Conservation (phyloP, 2,797 vertebrate species). For the Enteromius treurensis region DNA sequence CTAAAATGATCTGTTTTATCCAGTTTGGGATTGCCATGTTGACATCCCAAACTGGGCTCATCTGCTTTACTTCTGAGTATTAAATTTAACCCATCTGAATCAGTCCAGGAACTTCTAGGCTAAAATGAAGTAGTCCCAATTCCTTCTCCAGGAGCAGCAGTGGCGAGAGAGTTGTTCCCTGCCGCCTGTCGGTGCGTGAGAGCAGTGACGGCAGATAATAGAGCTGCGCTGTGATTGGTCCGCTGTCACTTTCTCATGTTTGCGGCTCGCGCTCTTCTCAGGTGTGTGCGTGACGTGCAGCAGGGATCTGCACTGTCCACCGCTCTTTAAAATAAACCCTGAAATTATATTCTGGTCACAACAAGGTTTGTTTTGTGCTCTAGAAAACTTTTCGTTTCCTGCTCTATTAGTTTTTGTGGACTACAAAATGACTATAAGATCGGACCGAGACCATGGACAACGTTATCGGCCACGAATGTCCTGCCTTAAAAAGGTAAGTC, state of each 20-base stretch:
- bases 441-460: constrained; percentile 82
- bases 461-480: constrained; percentile 87
- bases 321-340: neutral
- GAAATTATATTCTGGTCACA: constrained; percentile 8
- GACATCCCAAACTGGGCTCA: neutral
- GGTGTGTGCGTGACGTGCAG: neutral
- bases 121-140: neutral
- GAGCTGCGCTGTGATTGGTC: constrained; percentile 75
- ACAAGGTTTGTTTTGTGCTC: neutral
- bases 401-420: neutral
- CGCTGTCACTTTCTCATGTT: constrained; percentile 41
- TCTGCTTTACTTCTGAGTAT: neutral
- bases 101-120: neutral
- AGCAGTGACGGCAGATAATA: constrained; percentile 12
- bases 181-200: constrained; percentile 3
- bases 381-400: too few species aligned
- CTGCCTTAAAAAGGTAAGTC: constrained; percentile 89
- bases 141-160: neutral
- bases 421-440: constrained; percentile 85
- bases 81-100: neutral
- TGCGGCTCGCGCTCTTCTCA: neutral
- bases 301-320: neutral
- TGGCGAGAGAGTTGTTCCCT: too few species aligned
- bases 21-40: neutral
- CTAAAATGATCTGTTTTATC: neutral